Conservation (phyloP, 2,113 vertebrate species). For the Zosterops hypoxanthus region DNA sequence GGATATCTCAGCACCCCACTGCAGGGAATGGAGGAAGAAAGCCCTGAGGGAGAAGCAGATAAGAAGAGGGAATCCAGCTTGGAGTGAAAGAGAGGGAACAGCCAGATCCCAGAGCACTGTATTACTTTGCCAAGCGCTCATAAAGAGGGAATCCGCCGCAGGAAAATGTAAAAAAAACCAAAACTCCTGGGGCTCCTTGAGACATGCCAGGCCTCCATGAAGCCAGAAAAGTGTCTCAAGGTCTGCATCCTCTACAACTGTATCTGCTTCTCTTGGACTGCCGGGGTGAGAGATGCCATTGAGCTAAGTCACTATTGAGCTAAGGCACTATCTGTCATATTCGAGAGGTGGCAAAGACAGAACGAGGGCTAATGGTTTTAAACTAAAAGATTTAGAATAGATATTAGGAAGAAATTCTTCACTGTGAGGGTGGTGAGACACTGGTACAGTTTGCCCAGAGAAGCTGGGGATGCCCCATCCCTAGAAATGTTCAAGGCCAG, state of each 20-base stretch:
- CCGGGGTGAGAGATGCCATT: not conserved
- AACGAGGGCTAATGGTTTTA: not conserved
- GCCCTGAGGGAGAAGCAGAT: not conserved
- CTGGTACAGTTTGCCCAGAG: not conserved
- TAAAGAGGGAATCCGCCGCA: not conserved
- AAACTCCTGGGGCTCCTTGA: not conserved
- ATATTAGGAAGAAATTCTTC: not conserved
- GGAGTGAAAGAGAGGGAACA: not conserved
- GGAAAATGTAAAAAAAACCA: not conserved
- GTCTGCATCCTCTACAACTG: not conserved
- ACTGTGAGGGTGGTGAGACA: not conserved
- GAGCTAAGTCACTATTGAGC: not conserved
- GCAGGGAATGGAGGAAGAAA: not conserved
- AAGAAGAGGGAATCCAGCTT: not conserved
- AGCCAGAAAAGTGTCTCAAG: not conserved
- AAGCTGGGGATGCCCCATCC: accelerated
- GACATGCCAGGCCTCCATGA: not conserved
- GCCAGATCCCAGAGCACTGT: not conserved
- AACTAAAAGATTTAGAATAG: not conserved
- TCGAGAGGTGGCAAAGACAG: not conserved
- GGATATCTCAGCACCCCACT: conserved; percentile 6
- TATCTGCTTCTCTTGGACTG: not conserved
- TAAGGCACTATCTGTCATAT: not conserved
- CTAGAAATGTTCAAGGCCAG: not conserved
- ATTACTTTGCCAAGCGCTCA: not conserved